Base-by-base conservation (phyloP, 2,888 invertebrate genomes). In the Uropetala carovei region DNA sequence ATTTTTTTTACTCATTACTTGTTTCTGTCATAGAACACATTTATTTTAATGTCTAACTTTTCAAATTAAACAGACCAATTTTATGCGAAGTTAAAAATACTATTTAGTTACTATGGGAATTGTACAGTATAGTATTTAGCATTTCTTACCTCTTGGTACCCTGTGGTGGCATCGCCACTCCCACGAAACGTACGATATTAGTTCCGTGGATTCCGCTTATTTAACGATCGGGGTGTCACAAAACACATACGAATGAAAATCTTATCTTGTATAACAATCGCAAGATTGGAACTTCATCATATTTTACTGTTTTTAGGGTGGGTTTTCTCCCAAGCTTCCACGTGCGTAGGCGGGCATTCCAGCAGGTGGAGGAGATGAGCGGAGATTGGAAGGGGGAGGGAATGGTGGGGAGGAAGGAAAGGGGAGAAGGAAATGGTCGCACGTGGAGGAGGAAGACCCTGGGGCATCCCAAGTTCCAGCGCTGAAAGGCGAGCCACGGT, bases 191-290 rank as follows among this genome's bases (percentile, higher is more conserved):
- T 43, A n/a, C n/a, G n/a, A n/a, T n/a, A 75, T 22, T 75, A 75
- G 27, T 75, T 59, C 68, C 10, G n/a, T 9, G n/a, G 22, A 43
- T 43, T 43, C 18, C 60, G 1, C 86, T 11, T 22, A 8, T 68
- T 89, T 89, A 89, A 89, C 43, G 64, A 89, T 43, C 56, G 18
- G n/a, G 56, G 43, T 10, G 83, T 43, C 89, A n/a, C 18, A 75
- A 58, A 64, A 89, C 43, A 27, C n/a, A n/a, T 68, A 43, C 89
- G 89, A 89, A 89, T 89, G 89, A 89, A 64, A n/a, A 60, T 5
- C 57, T 64, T 89, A 89, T 86, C 86, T 89, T 43, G 2, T 64
- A 64, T 64, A 89, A 89, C 64, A 30, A 89, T 89, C 89, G 43
- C 60, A 18, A 43, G 64, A 89, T 89, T 89, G 89, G 68, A 60